These are phyloP conservation scores for Cetoscarus ocellatus DNA, from an alignment of 2,797 vertebrate species.

Conservation along the genomic window DNA sequence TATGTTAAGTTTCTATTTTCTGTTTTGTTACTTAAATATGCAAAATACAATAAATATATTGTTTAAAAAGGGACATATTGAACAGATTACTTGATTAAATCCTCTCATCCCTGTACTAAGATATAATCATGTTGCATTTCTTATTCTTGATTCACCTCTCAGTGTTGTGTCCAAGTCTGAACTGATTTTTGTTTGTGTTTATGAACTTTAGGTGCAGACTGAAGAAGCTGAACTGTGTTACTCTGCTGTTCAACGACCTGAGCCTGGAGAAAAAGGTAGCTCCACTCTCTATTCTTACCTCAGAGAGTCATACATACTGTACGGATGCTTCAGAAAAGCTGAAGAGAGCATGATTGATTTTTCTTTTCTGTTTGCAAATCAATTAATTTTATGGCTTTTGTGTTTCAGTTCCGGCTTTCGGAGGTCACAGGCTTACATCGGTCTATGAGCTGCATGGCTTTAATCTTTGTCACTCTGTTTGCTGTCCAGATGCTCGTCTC, in stretches of 20 bases:
- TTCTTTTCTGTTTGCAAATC: not conserved
- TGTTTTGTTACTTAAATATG: no score
- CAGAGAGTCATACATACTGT: no score
- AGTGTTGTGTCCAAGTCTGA: no score
- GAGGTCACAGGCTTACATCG: slow-evolving; percentile 84
- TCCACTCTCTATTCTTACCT: no score
- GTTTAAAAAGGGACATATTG: no score
- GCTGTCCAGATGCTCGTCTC: slow-evolving; percentile 91
- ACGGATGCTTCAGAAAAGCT: no score
- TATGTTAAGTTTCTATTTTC: no score
- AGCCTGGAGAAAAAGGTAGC: slow-evolving; percentile 88
- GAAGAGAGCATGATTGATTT: not conserved
- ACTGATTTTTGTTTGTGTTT: not conserved
- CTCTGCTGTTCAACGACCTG: slow-evolving; percentile 87
- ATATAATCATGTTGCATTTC: no score
- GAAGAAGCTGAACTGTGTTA: slow-evolving; percentile 89
- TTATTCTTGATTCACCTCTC: no score
- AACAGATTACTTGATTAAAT: no score
- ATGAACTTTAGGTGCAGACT: slow-evolving; percentile 74
- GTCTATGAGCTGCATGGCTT: slow-evolving; percentile 83
- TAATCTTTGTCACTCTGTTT: slow-evolving; percentile 87
- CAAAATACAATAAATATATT: no score
- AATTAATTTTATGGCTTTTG: not conserved
- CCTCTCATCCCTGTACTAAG: no score
- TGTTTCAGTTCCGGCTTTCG: slow-evolving; percentile 76